Base-by-base conservation (phyloP, 2,113 vertebrate species). In the Alligator mississippiensis region DNA sequence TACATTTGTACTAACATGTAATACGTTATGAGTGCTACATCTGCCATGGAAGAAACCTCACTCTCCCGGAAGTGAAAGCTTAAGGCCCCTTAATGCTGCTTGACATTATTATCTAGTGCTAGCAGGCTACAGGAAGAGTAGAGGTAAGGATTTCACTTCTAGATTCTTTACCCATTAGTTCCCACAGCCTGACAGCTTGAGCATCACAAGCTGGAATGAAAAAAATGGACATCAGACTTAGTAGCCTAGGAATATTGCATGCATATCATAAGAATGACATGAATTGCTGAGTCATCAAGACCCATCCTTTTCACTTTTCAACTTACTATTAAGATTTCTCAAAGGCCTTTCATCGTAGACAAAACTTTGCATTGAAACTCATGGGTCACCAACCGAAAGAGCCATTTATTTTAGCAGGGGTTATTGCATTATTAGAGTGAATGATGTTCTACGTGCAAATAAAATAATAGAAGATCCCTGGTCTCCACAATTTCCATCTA, bases 361-460 rank as follows among this genome's bases (percentile, higher is more conserved):
- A 63, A 30, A 91, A 76, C n/a, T 76, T 3, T 84, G 72, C 76
- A 61, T 15, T 54, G 72, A 91, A 82, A 17, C 59, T 72, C 66
- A 28, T 30, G 47, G 86, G 81, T 66, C 91, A 57, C 66, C 1
- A 2, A 80, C 62, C 72, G n/a, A 88, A 92, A 58, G 62, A 66
- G 80, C 47, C 62, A 77, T 91, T 93, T 88, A 34, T 85, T 93
- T 88, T 83, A 89, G 80, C 64, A 58, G 63, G 24, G 27, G 28
- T 66, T 66, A 47, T 47, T 47, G 47, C 75, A 77, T 88, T 94
- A 79, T 90, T 94, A 74, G 86, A 93, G 86, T 90, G 81, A 57
- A 81, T 84, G 60, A 80, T 91, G 61, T 86, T 96, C 94, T 89
- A 83, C 86, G 94, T 88, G 94, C 86, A 96, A 91, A 97, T 95